Evolutionary conservation across 2,113 vertebrate genomes (phyloP).

Genomic region (Pedionomus torquatus): DNA sequence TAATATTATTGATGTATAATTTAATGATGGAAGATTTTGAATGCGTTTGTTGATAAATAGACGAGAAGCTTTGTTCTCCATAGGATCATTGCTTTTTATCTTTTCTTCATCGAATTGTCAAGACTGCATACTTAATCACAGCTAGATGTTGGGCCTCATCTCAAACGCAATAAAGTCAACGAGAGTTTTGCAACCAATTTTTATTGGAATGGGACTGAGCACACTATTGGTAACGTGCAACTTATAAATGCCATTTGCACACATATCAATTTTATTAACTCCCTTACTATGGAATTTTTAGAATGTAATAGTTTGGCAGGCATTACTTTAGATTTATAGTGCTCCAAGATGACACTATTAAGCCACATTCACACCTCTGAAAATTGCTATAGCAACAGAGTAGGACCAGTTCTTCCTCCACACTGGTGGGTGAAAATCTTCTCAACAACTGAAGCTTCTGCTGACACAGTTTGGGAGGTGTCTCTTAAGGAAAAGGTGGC

Average conservation of each 20-base stretch:
- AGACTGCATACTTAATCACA: slow-evolving; percentile 28
- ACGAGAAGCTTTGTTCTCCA: slow-evolving; percentile 42
- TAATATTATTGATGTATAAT: slow-evolving; percentile 70
- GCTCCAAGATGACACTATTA: slow-evolving; percentile 56
- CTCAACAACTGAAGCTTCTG: background rate
- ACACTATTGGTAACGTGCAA: slow-evolving; percentile 27
- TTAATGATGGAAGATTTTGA: slow-evolving; percentile 47
- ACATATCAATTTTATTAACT: slow-evolving; percentile 73
- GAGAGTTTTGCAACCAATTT: slow-evolving; percentile 41
- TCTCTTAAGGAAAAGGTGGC: background rate
- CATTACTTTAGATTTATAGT: slow-evolving; percentile 59
- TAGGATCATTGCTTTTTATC: slow-evolving; percentile 47
- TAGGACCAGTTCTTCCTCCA: slow-evolving; percentile 31
- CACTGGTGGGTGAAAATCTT: background rate
- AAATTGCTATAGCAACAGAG: slow-evolving; percentile 47
- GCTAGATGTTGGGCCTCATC: background rate
- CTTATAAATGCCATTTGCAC: slow-evolving; percentile 62
- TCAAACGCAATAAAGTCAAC: background rate
- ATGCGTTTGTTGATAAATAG: slow-evolving; percentile 55
- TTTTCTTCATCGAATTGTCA: slow-evolving; percentile 20
- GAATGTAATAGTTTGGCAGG: slow-evolving; percentile 60
- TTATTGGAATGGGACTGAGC: slow-evolving; percentile 25
- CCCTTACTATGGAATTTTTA: slow-evolving; percentile 44
- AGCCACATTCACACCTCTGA: slow-evolving; percentile 52
- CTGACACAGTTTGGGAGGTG: accelerated